phyloP scores from a whole-genome alignment of 2,888 invertebrate species.

The Prosopocoilus inquinatus region DNA sequence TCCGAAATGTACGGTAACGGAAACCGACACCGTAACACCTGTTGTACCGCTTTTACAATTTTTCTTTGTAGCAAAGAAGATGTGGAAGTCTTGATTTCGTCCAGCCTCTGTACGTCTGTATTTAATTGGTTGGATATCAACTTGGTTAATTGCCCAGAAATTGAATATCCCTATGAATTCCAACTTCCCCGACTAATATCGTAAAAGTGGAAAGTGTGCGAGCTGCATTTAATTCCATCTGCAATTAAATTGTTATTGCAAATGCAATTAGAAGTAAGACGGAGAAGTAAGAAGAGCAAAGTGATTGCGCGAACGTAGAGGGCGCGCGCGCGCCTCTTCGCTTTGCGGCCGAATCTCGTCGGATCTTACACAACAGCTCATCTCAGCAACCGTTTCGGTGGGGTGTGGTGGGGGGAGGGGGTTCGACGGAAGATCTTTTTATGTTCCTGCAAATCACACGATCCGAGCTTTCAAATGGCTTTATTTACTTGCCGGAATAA shows the following conservation, averaged over 20 bases:
- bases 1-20: too few species aligned
- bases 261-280: conserved; percentile 10
- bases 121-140: neutral
- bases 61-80: too few species aligned
- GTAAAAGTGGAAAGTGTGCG: conserved; percentile 11
- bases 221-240: conserved; percentile 13
- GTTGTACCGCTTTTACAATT: too few species aligned
- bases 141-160: neutral
- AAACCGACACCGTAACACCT: too few species aligned
- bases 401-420: too few species aligned
- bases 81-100: too few species aligned
- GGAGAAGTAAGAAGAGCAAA: neutral
- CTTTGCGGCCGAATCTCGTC: neutral
- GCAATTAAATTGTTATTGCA: conserved; percentile 16
- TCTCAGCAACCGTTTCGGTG: conserved; percentile 6
- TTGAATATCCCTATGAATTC: neutral
- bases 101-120: too few species aligned
- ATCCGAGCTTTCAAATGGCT: conserved; percentile 41
- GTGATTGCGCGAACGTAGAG: neutral
- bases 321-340: conserved; percentile 4
- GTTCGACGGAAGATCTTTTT: too few species aligned
- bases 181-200: conserved; percentile 5
- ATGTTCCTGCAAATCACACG: conserved; percentile 42
- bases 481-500: conserved; percentile 46
- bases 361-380: neutral